These are phyloP conservation scores for Pocillopora meandrina DNA, from an alignment of 92 coral and sea anemone species.

Conservation along the genomic window DNA sequence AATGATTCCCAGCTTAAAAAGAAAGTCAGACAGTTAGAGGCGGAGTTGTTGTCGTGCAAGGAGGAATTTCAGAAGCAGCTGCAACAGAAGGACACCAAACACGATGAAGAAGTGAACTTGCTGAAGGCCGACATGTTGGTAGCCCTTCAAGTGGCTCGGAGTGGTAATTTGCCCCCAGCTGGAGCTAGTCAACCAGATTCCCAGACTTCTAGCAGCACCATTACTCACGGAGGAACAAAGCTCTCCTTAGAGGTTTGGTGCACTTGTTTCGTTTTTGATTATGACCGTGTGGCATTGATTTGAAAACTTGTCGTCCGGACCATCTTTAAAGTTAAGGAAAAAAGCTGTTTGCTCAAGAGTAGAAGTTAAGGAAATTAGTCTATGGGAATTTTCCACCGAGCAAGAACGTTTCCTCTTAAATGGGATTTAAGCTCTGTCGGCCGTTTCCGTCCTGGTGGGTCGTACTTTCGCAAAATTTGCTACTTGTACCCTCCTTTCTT, in stretches of 20 bases:
- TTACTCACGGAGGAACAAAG: constrained; percentile 56
- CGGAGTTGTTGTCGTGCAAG: constrained; percentile 49
- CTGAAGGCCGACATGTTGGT: constrained; percentile 89
- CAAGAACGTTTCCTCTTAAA: too few species aligned
- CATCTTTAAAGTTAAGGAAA: too few species aligned
- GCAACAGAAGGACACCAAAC: constrained; percentile 47
- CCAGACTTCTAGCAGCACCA: constrained; percentile 34
- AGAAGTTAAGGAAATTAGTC: too few species aligned
- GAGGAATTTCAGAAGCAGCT: constrained; percentile 53
- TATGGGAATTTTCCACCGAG: too few species aligned
- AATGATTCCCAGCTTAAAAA: constrained; percentile 47
- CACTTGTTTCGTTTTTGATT: background rate
- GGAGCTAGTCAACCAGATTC: constrained; percentile 42
- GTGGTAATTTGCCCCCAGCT: constrained; percentile 50
- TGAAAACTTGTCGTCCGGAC: too few species aligned
- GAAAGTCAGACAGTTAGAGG: constrained; percentile 62
- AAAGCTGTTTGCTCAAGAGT: too few species aligned
- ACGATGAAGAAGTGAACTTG: constrained; percentile 76
- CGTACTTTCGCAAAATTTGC: too few species aligned
- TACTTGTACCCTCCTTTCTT: too few species aligned
- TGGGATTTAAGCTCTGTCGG: too few species aligned
- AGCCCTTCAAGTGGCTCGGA: constrained; percentile 86
- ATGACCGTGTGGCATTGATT: background rate
- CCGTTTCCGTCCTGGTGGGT: too few species aligned
- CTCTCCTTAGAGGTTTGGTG: constrained; percentile 65